Percentiles rank a stretch among this genome's conserved stretches.
These are phyloP conservation scores for Lonchura striata DNA, from an alignment of 2,113 vertebrate genomes.

Conservation along the genomic window DNA sequence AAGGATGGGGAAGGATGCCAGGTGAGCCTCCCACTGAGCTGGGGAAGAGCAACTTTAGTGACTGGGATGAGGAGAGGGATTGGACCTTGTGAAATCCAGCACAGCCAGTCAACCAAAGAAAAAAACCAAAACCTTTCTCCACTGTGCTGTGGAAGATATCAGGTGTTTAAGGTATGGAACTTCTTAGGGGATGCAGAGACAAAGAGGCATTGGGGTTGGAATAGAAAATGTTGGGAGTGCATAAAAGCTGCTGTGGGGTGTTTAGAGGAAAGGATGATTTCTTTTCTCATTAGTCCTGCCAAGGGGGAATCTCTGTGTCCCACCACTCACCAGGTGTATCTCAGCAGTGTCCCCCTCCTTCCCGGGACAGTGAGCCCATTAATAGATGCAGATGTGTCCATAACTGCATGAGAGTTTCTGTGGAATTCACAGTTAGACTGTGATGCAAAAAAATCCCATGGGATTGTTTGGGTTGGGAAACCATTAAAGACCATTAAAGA, in stretches of 20 bases:
- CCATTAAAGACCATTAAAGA: too few species aligned
- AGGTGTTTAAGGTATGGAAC: background rate
- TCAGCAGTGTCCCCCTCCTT: background rate
- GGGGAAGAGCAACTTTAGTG: background rate
- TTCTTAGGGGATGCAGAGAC: background rate
- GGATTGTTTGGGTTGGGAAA: background rate
- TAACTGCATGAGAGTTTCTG: fast-evolving
- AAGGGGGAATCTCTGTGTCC: background rate
- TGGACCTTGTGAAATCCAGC: background rate
- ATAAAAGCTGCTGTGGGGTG: background rate
- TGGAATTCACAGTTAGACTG: background rate
- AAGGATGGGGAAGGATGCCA: background rate
- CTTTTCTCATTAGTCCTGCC: background rate
- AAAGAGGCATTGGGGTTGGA: background rate
- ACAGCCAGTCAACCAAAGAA: background rate
- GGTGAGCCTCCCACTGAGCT: fast-evolving
- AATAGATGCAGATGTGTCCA: background rate
- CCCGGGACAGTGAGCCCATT: fast-evolving
- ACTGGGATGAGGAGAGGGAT: background rate
- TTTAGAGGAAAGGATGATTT: background rate
- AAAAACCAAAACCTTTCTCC: background rate
- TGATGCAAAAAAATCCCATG: background rate
- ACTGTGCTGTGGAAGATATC: background rate
- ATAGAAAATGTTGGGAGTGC: background rate
- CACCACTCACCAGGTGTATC: background rate